Base-by-base conservation (phyloP, 2,113 vertebrate genomes). In the Phyllostomus discolor region DNA sequence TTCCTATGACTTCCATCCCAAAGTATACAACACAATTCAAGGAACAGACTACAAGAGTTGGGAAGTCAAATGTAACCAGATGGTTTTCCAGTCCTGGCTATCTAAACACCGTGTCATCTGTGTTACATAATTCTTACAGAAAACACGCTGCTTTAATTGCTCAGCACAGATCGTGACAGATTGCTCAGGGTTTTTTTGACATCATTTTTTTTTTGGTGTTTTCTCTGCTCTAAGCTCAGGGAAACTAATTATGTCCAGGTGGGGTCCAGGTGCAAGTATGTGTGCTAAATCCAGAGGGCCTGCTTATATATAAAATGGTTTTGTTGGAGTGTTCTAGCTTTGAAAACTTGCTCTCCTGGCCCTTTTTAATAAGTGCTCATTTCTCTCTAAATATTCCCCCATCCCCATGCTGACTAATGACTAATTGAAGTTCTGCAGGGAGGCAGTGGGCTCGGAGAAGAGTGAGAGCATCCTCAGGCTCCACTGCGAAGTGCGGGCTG, bases 201-300 rank as follows among this genome's bases (percentile, higher is more conserved):
- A 97, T 97, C 72, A 82, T 95, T 92, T 98, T 98, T 96, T 97
- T 97, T 91, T 28, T 59, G 88, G 91, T 92, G 85, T 98, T 97
- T 96, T 97, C 96, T 97, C 93, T 94, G 95, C 97, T 97, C 91
- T 96, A 94, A 98, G 95, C 52, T 85, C 86, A 76, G 91, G 72
- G 85, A 98, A 95, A 88, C 94, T 98, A 98, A 98, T 98, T 98
- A 98, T 97, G 95, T 97, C 97, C 98, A 98, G 98, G 98, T 98
- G 98, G 98, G 96, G 96, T 97, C 97, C 98, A 98, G 98, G 97
- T 98, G 98, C 98, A 95, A 88, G 95, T 95, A 88, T 96, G 97
- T 94, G 91, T 72, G 92, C 97, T 93, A 96, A 96, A 83, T 98
- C 97, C 98, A 96, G 93, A 96, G 97, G 97, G 97, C 91, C 98